phyloP scores from a whole-genome alignment of 2,113 vertebrate species.

The Geococcyx californianus region DNA sequence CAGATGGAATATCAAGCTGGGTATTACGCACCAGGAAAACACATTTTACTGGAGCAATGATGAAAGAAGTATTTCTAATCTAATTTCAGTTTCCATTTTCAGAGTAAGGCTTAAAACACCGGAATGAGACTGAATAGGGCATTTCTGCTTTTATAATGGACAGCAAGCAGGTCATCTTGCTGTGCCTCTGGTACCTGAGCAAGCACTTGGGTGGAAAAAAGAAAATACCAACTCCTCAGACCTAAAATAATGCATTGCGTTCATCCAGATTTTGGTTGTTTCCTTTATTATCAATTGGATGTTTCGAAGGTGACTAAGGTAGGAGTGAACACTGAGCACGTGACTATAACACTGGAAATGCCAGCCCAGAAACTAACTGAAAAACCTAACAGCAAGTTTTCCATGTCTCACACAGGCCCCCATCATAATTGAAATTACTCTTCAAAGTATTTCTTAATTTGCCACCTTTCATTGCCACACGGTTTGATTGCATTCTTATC shows the following conservation, averaged over 20 bases:
- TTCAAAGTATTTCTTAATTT: not conserved
- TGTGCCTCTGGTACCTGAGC: not conserved
- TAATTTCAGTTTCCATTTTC: not conserved
- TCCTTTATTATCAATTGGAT: not conserved
- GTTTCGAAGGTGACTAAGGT: not conserved
- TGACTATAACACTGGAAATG: not conserved
- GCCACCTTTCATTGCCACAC: not conserved
- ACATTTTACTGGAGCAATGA: not conserved
- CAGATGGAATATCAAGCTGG: not conserved
- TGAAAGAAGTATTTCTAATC: not conserved
- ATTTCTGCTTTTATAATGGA: not conserved
- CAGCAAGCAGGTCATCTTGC: not conserved
- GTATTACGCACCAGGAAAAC: not conserved
- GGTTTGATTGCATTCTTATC: not conserved
- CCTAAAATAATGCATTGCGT: not conserved
- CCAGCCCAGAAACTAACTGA: not conserved
- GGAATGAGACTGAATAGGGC: not conserved
- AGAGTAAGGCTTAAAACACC: not conserved
- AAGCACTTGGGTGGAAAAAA: not conserved
- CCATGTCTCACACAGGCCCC: not conserved
- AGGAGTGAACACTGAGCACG: no score
- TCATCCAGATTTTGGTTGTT: not conserved
- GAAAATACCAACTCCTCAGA: not conserved
- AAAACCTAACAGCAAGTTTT: not conserved
- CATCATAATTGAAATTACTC: not conserved